These are phyloP conservation scores for Tuta absoluta DNA, from an alignment of 2,888 invertebrate species.

Conservation along the genomic window DNA sequence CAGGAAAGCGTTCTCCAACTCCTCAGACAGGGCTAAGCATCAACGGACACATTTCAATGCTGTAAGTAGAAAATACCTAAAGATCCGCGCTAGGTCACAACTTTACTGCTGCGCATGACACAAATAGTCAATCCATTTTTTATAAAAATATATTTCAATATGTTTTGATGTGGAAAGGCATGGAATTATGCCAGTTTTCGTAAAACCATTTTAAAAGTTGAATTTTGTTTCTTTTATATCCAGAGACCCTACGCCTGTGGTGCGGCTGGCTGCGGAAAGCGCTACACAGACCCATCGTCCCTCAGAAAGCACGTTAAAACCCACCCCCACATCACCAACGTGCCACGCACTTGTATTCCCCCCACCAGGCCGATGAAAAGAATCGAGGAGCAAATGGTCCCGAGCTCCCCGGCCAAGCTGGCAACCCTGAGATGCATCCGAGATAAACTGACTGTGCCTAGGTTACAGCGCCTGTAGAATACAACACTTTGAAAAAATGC, in stretches of 20 bases:
- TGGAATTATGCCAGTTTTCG: no score
- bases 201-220: not conserved
- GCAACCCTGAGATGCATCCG: constrained; percentile 69
- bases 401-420: constrained; percentile 72
- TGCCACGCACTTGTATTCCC: constrained; percentile 68
- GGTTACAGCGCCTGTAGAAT: constrained; percentile 57
- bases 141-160: no score
- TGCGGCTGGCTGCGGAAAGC: constrained; percentile 91
- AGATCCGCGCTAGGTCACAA: not conserved
- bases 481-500: not conserved
- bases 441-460: constrained; percentile 70
- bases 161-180: no score
- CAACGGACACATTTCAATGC: constrained; percentile 99
- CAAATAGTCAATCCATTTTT: no score
- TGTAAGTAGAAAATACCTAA: constrained; percentile 81
- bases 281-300: constrained; percentile 97
- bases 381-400: constrained; percentile 63
- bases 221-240: constrained; percentile 31
- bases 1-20: constrained; percentile 98
- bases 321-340: constrained; percentile 79
- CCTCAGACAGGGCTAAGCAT: constrained; percentile 98
- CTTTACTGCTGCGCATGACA: no score
- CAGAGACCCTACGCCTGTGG: constrained; percentile 97
- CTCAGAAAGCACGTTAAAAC: constrained; percentile 96
- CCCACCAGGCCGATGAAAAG: constrained; percentile 58